A percentile compares a stretch with the other conserved stretches of the same genome.
Evolutionary conservation across 2,113 vertebrate species (phyloP).

Genomic region (Pterocles orientalis): DNA sequence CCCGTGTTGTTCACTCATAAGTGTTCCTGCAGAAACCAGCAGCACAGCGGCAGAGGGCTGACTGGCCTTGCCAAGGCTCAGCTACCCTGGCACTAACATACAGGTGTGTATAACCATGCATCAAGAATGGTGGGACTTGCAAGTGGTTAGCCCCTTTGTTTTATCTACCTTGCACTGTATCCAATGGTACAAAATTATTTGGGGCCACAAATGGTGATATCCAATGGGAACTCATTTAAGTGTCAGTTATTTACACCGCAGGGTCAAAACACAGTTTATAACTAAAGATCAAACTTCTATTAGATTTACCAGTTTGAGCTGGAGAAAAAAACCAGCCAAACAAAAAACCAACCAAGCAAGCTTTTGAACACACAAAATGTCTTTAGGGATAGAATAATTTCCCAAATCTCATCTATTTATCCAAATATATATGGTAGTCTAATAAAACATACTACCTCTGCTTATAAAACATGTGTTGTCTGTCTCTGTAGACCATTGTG

Average conservation of each 20-base stretch:
- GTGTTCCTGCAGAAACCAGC: not conserved
- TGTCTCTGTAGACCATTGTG: not conserved
- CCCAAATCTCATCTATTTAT: not conserved
- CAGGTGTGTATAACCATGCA: too few relatives aligned
- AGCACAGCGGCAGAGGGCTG: not conserved
- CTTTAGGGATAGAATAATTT: not conserved
- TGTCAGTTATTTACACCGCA: not conserved
- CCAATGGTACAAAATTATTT: not conserved
- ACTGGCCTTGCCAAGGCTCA: not conserved
- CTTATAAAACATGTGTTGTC: not conserved
- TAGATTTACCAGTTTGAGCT: not conserved
- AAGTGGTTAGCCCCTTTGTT: not conserved
- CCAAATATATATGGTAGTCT: not conserved
- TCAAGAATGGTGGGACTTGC: not conserved
- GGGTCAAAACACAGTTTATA: not conserved
- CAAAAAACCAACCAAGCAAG: not conserved
- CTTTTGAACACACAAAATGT: not conserved
- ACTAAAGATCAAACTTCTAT: not conserved
- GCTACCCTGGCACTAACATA: not conserved
- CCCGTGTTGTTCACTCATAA: not conserved
- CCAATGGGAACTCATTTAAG: rapidly evolving
- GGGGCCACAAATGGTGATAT: not conserved
- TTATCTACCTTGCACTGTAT: not conserved
- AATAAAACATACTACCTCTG: not conserved
- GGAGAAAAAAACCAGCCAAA: not conserved